Base-by-base conservation (phyloP, 2,888 invertebrate species). In the Malthinus flaveolus region DNA sequence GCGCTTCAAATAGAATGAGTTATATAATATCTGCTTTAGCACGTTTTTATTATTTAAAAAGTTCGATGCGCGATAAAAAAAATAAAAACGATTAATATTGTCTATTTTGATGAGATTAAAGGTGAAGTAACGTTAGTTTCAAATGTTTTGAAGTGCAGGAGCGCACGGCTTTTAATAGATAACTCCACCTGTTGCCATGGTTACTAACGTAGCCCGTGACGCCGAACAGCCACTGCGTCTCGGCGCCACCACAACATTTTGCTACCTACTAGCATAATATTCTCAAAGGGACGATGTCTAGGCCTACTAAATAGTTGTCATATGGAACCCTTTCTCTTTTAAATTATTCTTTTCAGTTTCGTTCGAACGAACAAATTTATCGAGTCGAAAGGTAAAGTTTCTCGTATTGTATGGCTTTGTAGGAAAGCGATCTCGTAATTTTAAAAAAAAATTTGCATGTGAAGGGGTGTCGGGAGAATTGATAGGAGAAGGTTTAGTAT, bases 121-220 rank as follows among this genome's bases (percentile, higher is more conserved):
- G 42, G 13, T 32, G 34, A 32, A 23, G 42, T 52, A 8, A 34
- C 35, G 36, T 10, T 47, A 53, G 23, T 32, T 13, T 32, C 32
- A 46, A 53, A 53, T 46, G 37, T 46, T 53, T 13, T 36, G n/a
- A 50, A 45, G 46, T 45, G 37, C 53, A 53, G 53, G 37, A 53
- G 47, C 53, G 53, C 15, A 37, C 45, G 15, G 46, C 53, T 53
- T 47, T 53, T 53, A 53, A 53, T 53, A 53, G 53, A 53, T 47
- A 32, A 23, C 53, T 53, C 53, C 53, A 53, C 53, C 53, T 53
- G 53, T 53, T 53, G 53, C 53, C 53, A 53, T 53, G 53, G 13
- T 36, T 53, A 53, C 53, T 46, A 46, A 53, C 53, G 53, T 46
- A 37, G 36, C 53, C 46, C 53, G 37, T 36, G 53, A 53, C 53